Evolutionary conservation across 2,888 invertebrate genomes (phyloP).

Genomic region (Cryptocheilus praepositus): DNA sequence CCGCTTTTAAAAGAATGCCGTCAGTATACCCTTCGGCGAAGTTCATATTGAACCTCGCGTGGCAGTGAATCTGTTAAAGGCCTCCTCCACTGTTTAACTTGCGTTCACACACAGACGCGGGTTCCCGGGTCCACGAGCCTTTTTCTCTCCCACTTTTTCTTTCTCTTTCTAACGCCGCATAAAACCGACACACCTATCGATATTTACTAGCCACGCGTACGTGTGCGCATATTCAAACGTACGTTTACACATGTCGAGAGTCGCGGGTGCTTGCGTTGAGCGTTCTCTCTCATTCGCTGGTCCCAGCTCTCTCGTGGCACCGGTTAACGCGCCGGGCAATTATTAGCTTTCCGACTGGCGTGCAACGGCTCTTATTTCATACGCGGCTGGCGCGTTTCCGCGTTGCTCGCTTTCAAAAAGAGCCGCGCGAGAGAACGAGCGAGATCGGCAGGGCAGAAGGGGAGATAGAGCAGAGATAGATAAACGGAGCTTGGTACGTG

Average conservation of each 20-base stretch:
- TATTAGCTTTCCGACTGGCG: conserved; percentile 52
- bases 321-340: conserved; percentile 55
- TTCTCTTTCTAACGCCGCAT: not conserved
- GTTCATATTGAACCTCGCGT: no score
- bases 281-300: no score
- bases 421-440: conserved; percentile 5
- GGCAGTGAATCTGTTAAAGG: no score
- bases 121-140: not conserved
- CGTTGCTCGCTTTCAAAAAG: conserved; percentile 51
- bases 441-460: not conserved
- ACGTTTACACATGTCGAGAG: no score
- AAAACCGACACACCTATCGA: no score
- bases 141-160: not conserved
- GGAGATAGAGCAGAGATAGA: conserved; percentile 4
- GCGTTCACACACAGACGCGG: conserved; percentile 11
- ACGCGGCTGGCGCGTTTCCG: conserved; percentile 54
- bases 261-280: no score
- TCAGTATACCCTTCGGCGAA: no score
- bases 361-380: conserved; percentile 60
- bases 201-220: not conserved
- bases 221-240: not conserved
- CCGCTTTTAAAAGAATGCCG: no score
- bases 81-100: conserved; percentile 7
- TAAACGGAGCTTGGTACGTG: not conserved
- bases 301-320: not conserved